Evolutionary conservation across 1,140 invertebrate genomes (phyloP), one percentile per base, ranked within the genome.

Genomic region (Euglossa dilemma): DNA sequence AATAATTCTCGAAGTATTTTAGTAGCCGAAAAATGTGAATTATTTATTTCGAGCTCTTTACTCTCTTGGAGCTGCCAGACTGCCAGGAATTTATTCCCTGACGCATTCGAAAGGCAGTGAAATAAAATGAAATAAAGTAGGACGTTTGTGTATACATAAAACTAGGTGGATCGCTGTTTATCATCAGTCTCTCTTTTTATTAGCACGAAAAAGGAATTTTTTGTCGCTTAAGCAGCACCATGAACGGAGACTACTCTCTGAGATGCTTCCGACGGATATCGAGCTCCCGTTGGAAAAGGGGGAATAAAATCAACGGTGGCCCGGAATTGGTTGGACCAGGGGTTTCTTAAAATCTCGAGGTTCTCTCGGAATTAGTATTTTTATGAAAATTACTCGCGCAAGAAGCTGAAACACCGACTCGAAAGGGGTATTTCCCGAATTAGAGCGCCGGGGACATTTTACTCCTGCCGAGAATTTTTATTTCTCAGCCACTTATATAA

Each of bases 321-420:
- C 43, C n/a, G 43, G 18, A 69, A 78, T 78, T 70, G 43, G 20
- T 6, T 7, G 8, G 28, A 56, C 14, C 6, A n/a, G 59, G 47
- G 52, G 20, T 70, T 79, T 50, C 54, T 9, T n/a, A 25, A 47
- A 78, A 67, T 57, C 36, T 54, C 50, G 2, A 45, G 28, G 36
- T 69, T 57, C 28, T 18, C 18, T 20, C 8, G 6, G n/a, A 14
- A 78, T 70, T 69, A 50, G 18, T 47, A n/a, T 69, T 70, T 69
- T 69, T 45, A 57, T 57, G 36, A 47, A 78, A 69, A 70, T 78
- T 69, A 70, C 52, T 47, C 73, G 45, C 12, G 4, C 2, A 76
- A 76, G 25, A 69, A 57, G 61, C 52, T 66, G 47, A 36, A 47
- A 50, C 23, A 56, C 23, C 2, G 45, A 25, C 59, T 64, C 7